Conservation (phyloP, 2,888 invertebrate species). For the Myopa tessellatipennis region DNA sequence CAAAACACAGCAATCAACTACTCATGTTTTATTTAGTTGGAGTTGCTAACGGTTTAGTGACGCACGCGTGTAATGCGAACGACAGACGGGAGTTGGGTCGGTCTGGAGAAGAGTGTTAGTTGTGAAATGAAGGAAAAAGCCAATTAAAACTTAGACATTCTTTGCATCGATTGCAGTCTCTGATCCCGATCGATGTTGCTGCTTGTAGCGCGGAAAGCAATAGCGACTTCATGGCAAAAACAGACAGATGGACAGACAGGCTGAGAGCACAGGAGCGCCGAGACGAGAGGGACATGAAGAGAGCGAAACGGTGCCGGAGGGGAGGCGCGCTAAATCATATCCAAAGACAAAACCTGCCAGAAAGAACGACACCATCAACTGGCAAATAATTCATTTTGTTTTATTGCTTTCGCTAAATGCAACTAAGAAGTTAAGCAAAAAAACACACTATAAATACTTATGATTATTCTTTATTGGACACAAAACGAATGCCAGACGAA, state of each 20-base stretch:
- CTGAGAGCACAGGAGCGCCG: not conserved
- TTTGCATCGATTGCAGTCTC: slow-evolving; percentile 27
- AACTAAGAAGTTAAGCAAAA: not conserved
- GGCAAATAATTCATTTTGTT: slow-evolving; percentile 32
- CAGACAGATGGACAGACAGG: slow-evolving; percentile 28
- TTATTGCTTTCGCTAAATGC: slow-evolving; percentile 20
- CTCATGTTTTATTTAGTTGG: too few relatives aligned
- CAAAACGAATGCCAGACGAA: slow-evolving; percentile 13
- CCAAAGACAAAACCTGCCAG: slow-evolving; percentile 4
- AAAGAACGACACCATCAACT: slow-evolving; percentile 5
- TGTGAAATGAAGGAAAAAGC: slow-evolving; percentile 16
- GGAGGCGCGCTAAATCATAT: not conserved
- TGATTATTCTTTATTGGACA: not conserved
- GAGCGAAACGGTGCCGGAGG: too few relatives aligned
- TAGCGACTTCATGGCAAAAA: slow-evolving; percentile 2
- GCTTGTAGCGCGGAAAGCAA: slow-evolving; percentile 2
- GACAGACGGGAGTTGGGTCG: too few relatives aligned
- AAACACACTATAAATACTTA: not conserved
- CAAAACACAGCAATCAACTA: too few relatives aligned
- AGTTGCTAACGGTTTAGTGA: too few relatives aligned
- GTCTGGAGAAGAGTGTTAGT: too few relatives aligned
- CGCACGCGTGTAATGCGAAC: too few relatives aligned
- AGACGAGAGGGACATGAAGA: not conserved
- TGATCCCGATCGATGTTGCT: slow-evolving; percentile 17
- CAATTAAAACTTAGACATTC: slow-evolving; percentile 35